A percentile compares a stretch with the other conserved stretches of the same genome.
Evolutionary conservation across 1,140 invertebrate species (phyloP).

Genomic region (Drosophila mauritiana): DNA sequence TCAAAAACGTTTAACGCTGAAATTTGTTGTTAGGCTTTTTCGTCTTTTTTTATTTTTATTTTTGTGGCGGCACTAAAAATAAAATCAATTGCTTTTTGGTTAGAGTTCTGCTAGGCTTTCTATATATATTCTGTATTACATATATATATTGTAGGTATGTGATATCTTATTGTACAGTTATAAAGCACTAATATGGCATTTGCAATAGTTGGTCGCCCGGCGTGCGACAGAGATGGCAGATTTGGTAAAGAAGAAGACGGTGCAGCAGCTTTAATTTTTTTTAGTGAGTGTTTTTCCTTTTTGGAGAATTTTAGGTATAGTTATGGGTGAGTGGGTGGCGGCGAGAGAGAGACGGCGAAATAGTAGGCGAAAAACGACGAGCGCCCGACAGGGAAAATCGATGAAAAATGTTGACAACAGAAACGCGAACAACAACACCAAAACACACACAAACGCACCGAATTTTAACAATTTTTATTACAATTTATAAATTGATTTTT

Average conservation of each 20-base stretch:
- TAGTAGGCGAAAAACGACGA: constrained; percentile 38
- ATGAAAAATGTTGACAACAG: constrained; percentile 62
- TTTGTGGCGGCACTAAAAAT: constrained; percentile 69
- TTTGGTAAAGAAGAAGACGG: constrained; percentile 25
- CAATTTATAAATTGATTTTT: neutral
- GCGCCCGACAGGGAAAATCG: constrained; percentile 54
- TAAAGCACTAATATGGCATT: constrained; percentile 81
- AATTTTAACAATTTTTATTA: constrained; percentile 6
- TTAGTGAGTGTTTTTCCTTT: constrained; percentile 3
- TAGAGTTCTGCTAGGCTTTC: constrained; percentile 36
- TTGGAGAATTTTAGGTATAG: constrained; percentile 28
- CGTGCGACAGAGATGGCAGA: constrained; percentile 64
- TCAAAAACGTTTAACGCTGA: constrained; percentile 54
- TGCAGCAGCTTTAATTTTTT: constrained; percentile 22
- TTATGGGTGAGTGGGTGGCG: constrained; percentile 15
- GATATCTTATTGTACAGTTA: constrained; percentile 77
- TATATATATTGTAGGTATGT: constrained; percentile 24
- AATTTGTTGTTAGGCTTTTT: constrained; percentile 46
- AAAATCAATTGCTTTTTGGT: constrained; percentile 71
- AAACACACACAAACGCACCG: constrained; percentile 34
- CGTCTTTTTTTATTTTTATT: constrained; percentile 23
- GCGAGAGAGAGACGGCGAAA: constrained; percentile 23
- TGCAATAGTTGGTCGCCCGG: constrained; percentile 61
- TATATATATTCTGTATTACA: constrained; percentile 26
- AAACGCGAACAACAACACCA: constrained; percentile 46